Evolutionary conservation across 1,140 invertebrate species (phyloP), one percentile per base, ranked within the genome.

Genomic region (Tachypleus tridentatus): DNA sequence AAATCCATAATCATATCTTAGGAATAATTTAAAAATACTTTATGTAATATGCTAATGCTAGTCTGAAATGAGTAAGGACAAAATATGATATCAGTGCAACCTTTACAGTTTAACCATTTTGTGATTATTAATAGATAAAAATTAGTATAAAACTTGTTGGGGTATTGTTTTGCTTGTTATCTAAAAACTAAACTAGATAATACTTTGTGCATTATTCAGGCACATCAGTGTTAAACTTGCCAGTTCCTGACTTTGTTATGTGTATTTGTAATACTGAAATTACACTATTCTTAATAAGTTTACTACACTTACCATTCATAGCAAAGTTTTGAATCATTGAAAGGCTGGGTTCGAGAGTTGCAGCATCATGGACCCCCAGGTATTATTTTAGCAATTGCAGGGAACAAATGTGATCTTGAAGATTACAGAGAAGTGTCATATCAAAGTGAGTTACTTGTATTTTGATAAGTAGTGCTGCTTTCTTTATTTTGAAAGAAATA

Each of bases 351-450:
- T 4, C 71, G 70, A 64, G 77, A 79, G 69, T 67, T 79, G 52
- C 72, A 73, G 51, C 70, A 72, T 48, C 75, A 77, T 70, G 74
- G 74, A 48, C 69, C 75, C 6, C 66, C 69, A 5, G 70, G 74
- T 60, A 75, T 77, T 53, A 74, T 79, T 5, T 62, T 79, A 61
- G 77, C 77, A 5, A 76, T 79, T 11, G 77, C 77, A 52, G 78
- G 77, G 29, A 79, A 79, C 65, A 79, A 79, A 64, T 73, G 72
- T 72, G 78, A 79, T 70, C 68, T 79, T 51, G 72, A 68, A 6
- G 69, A 70, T 51, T 52, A 64, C 10, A 10, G 69, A 48, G 70
- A 66, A 61, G 71, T 73, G 4, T 29, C 62, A n/a, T 49, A n/a
- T 29, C 61, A 67, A 64, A 69, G 72, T 68, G 64, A 60, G 9